Evolutionary conservation across 2,113 vertebrate genomes (phyloP).

Genomic region (Cromileptes altivelis): DNA sequence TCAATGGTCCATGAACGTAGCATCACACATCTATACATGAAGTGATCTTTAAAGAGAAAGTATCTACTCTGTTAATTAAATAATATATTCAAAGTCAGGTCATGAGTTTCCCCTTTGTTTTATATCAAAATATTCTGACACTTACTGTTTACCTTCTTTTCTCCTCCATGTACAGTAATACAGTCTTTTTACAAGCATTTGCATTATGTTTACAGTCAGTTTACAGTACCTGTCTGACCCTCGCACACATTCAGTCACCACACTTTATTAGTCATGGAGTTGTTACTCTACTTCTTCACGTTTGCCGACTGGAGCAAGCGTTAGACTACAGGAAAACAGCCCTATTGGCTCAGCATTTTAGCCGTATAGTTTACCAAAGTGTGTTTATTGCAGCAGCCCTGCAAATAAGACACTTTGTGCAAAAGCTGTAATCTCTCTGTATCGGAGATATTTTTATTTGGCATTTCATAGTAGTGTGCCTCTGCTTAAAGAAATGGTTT

Average conservation of each 20-base stretch:
- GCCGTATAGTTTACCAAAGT: conserved; percentile 44
- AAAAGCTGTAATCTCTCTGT: conserved; percentile 35
- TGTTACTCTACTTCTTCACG: conserved; percentile 80
- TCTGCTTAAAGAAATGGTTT: conserved; percentile 8
- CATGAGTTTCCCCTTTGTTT: conserved; percentile 6
- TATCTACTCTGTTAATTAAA: not conserved
- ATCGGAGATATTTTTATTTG: conserved; percentile 37
- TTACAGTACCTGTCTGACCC: conserved; percentile 35
- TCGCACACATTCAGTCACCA: conserved; percentile 63
- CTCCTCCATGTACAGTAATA: not conserved
- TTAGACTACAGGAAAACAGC: conserved; percentile 85
- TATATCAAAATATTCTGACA: conserved; percentile 11
- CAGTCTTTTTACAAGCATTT: conserved; percentile 10
- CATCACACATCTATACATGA: not conserved
- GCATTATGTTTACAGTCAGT: conserved; percentile 11
- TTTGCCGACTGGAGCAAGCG: conserved; percentile 84
- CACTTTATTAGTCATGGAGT: conserved; percentile 81
- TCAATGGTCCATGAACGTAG: not conserved
- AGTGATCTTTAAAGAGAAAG: not conserved
- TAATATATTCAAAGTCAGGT: not conserved
- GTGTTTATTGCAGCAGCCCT: conserved; percentile 43
- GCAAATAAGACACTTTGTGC: conserved; percentile 56
- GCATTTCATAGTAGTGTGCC: conserved; percentile 18
- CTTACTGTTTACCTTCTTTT: not conserved
- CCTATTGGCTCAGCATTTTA: conserved; percentile 49